Base-by-base conservation (phyloP, 30 jellyfish, hydroid and myxozoan genomes). In the Pelagia noctiluca region DNA sequence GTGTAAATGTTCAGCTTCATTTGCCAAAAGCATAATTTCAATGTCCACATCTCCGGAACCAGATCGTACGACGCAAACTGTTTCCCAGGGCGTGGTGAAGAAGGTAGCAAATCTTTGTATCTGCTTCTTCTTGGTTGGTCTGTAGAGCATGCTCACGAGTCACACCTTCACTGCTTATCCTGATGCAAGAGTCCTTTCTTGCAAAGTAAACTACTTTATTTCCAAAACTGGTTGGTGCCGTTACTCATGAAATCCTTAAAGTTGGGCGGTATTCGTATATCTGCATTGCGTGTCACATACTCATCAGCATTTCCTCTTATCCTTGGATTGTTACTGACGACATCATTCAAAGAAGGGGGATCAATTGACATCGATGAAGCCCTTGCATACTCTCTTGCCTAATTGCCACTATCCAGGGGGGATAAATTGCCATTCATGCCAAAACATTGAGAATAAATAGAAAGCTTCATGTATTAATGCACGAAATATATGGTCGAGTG, bases 41-140 rank as follows among this genome's bases (percentile, higher is more conserved):
- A 16, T 42, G 16, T 42, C 12, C 8, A 42, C 8, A 42, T 42
- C 57, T 42, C 16, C 57, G 8, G 57, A 42, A 16, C 57, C 16
- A 42, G 57, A 42, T n/a, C n/a, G n/a, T n/a, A n/a, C n/a, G n/a
- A 42, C 57, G 57, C 57, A 42, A 42, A 42, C 57, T 42, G 57
- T 42, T 16, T 42, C 57, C 57, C 16, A 42, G 57, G 16, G 57
- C 57, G 16, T 42, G 57, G 16, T 42, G 57, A 42, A 42, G 57
- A 42, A n/a, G n/a, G n/a, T n/a, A n/a, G n/a, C n/a, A n/a, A n/a
- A n/a, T n/a, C n/a, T n/a, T n/a, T n/a, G n/a, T 42, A 42, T 42
- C 57, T 5, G 57, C 57, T 42, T 42, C 57, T 16, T 42, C 57
- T 8, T 42, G 57, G 16, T 42, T 42, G 8, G 57, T 42, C 8